These are phyloP conservation scores for Andrena flavipes DNA, from an alignment of 2,888 invertebrate genomes.

Conservation along the genomic window DNA sequence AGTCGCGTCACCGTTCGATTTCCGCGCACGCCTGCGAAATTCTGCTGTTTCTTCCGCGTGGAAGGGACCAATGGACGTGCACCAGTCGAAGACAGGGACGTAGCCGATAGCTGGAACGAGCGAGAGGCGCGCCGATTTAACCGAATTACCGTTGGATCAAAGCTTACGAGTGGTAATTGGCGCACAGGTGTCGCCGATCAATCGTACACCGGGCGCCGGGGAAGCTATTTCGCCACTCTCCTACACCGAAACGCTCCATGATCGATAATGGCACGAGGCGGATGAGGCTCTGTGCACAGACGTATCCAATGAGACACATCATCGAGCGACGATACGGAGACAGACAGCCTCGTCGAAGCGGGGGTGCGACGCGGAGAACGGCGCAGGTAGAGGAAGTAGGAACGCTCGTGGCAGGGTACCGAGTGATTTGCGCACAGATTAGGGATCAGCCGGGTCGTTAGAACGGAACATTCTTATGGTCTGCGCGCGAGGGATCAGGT, in stretches of 20 bases:
- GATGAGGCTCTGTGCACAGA: slow-evolving; percentile 52
- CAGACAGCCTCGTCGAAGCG: slow-evolving; percentile 24
- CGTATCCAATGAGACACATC: slow-evolving; percentile 57
- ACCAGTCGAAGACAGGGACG: slow-evolving; percentile 14
- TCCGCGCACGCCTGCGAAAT: slow-evolving; percentile 14
- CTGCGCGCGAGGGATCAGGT: background rate
- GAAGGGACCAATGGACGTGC: background rate
- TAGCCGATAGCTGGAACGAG: slow-evolving; percentile 23
- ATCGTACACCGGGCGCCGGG: slow-evolving; percentile 73
- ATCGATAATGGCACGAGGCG: slow-evolving; percentile 63
- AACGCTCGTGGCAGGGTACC: slow-evolving; percentile 54
- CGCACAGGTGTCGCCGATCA: slow-evolving; percentile 75
- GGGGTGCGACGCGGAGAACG: slow-evolving; percentile 15
- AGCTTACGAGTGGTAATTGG: slow-evolving; percentile 75
- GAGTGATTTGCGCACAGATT: slow-evolving; percentile 68
- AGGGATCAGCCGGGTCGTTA: slow-evolving; percentile 27
- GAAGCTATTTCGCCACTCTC: slow-evolving; percentile 68
- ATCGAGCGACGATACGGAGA: slow-evolving; percentile 44
- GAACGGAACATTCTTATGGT: background rate
- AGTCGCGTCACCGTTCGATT: slow-evolving; percentile 17
- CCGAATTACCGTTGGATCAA: slow-evolving; percentile 79
- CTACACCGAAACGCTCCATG: slow-evolving; percentile 68
- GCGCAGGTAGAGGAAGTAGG: slow-evolving; percentile 37
- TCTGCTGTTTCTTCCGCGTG: background rate
- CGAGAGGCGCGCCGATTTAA: slow-evolving; percentile 72